phyloP scores from a whole-genome alignment of 2,888 invertebrate genomes.

The Drosophila anomalata region DNA sequence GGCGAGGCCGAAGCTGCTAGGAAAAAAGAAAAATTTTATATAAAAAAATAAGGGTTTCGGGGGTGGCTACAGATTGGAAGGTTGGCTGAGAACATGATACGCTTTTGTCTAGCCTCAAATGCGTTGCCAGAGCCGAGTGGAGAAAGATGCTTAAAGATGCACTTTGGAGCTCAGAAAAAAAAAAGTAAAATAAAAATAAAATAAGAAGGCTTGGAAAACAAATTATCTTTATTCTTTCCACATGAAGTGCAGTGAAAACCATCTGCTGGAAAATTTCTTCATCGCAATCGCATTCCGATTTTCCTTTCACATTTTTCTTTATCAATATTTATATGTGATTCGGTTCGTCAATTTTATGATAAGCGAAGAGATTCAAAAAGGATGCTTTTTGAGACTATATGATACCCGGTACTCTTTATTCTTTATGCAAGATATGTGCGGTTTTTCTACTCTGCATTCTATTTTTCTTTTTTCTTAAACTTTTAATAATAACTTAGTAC shows the following conservation, averaged over 20 bases:
- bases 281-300: background rate
- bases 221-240: slow-evolving; percentile 19
- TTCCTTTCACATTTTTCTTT: background rate
- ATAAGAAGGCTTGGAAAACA: slow-evolving; percentile 12
- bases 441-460: too few relatives aligned
- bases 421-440: too few relatives aligned
- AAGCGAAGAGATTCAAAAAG: background rate
- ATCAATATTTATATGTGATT: background rate
- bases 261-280: slow-evolving; percentile 16
- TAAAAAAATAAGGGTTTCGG: background rate
- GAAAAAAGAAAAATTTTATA: background rate
- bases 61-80: slow-evolving; percentile 24
- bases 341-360: background rate
- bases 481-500: too few relatives aligned
- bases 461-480: too few relatives aligned
- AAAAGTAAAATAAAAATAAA: slow-evolving; percentile 1
- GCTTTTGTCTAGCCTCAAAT: slow-evolving; percentile 63
- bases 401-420: too few relatives aligned
- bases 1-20: background rate
- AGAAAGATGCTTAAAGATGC: slow-evolving; percentile 36
- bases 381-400: too few relatives aligned
- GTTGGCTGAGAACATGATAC: slow-evolving; percentile 62
- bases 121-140: slow-evolving; percentile 44
- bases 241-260: background rate
- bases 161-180: slow-evolving; percentile 12